phyloP scores from a whole-genome alignment of 2,888 invertebrate genomes.

The Abscondita cerata region DNA sequence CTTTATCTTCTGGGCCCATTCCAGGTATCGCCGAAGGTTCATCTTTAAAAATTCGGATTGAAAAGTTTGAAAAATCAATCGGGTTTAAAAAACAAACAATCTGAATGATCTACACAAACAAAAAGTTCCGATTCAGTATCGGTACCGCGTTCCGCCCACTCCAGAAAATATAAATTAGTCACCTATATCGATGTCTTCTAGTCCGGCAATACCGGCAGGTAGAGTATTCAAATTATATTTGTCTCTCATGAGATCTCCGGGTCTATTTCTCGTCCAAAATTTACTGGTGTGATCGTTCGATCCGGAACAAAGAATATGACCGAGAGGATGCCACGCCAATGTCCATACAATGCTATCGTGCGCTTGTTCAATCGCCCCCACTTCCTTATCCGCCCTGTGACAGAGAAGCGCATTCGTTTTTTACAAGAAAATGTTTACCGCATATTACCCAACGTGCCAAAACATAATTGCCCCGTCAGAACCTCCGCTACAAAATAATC shows the following conservation, averaged over 20 bases:
- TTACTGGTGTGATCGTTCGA: conserved; percentile 99
- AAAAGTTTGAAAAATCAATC: no score
- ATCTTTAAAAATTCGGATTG: conserved; percentile 64
- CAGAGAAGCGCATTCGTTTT: not conserved
- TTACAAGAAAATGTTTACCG: not conserved
- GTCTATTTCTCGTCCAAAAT: conserved; percentile 99
- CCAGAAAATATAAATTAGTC: no score
- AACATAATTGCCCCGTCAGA: conserved; percentile 98
- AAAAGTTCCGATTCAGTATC: no score
- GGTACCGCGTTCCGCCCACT: no score
- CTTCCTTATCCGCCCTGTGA: conserved; percentile 91
- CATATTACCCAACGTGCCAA: conserved; percentile 93
- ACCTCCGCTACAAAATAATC: conserved; percentile 96
- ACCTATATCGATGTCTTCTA: conserved; percentile 76
- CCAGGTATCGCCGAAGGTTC: conserved; percentile 89
- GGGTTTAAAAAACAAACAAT: no score
- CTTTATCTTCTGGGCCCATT: conserved; percentile 97
- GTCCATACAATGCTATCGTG: conserved; percentile 99
- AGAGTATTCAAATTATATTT: conserved; percentile 95
- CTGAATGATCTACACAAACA: no score
- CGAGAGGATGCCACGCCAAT: conserved; percentile 98
- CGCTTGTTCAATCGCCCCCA: conserved; percentile 97
- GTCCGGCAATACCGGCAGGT: conserved; percentile 79
- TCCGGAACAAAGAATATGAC: conserved; percentile 97
- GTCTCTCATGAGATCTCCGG: conserved; percentile 98